A percentile compares a stretch with the other conserved stretches of the same genome.
Evolutionary conservation across 2,113 vertebrate species (phyloP).

Genomic region (Patagioenas fasciata): DNA sequence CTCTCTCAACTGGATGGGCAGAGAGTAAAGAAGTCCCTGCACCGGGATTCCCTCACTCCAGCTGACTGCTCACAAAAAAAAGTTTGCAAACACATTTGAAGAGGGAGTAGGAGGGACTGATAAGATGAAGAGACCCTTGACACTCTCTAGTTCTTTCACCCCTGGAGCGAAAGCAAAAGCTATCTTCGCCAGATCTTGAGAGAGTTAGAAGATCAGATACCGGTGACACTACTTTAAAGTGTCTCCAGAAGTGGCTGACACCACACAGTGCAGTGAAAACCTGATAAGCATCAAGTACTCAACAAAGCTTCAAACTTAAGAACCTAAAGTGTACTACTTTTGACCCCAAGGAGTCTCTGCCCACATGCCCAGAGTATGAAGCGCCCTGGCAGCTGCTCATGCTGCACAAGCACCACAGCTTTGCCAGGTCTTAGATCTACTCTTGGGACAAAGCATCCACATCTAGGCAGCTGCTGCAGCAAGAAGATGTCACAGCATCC

Average conservation of each 20-base stretch:
- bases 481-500: neutral
- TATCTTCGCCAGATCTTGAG: neutral
- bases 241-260: neutral
- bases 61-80: neutral
- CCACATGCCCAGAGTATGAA: neutral
- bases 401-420: neutral
- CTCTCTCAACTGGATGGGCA: neutral
- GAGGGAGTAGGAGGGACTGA: neutral
- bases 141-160: neutral
- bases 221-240: neutral
- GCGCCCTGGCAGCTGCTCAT: neutral
- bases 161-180: constrained; percentile 1
- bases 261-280: neutral
- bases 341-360: neutral
- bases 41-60: neutral
- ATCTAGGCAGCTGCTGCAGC: neutral
- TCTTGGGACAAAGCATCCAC: fast-evolving
- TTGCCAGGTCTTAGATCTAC: neutral
- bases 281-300: neutral
- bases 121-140: neutral
- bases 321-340: neutral
- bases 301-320: neutral
- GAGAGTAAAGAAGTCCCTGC: neutral
- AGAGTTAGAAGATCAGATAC: constrained; percentile 5
- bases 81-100: neutral